Base-by-base conservation (phyloP, 1,140 invertebrate species). In the Aphidius ervi region DNA sequence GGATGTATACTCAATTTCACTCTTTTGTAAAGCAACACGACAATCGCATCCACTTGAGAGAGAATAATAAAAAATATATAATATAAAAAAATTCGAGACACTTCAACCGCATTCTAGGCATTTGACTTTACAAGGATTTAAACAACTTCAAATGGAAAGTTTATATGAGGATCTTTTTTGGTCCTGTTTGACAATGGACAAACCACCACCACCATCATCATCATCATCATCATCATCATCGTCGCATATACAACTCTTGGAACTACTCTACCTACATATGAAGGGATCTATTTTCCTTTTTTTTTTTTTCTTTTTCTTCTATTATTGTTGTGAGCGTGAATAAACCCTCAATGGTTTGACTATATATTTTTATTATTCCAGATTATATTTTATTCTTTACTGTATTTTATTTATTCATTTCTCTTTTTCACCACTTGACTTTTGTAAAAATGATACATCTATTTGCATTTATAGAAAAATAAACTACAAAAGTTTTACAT, bases 51-150 rank as follows among this genome's bases (percentile, higher is more conserved):
- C 74, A 75, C 73, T 79, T 70, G 74, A 77, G 63, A 70, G 57
- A 67, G 70, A 58, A 72, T 74, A 75, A 64, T 31, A 31, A 31
- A 31, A 31, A 31, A 31, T 3, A n/a, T n/a, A n/a, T n/a, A n/a
- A n/a, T n/a, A 31, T 3, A 31, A 31, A 31, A 31, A 31, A 31
- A 31, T 31, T 31, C 23, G 23, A 68, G 74, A 77, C 73, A 75
- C 73, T 68, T 50, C 56, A 58, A 65, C 54, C 71, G 65, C 65
- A 63, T 70, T 65, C 59, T 42, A 58, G 20, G 31, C 31, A 46
- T 62, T 62, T 55, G 64, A 68, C 62, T 68, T 68, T 74, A 78
- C 72, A 76, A 77, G 71, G 74, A 78, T 78, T 80, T 78, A 79
- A 80, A 75, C 72, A 70, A 75, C 75, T 75, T 71, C 61, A 63